Evolutionary conservation across 2,113 vertebrate genomes (phyloP), one percentile per base, ranked within the genome.

Genomic region (Capricornis sumatraensis): DNA sequence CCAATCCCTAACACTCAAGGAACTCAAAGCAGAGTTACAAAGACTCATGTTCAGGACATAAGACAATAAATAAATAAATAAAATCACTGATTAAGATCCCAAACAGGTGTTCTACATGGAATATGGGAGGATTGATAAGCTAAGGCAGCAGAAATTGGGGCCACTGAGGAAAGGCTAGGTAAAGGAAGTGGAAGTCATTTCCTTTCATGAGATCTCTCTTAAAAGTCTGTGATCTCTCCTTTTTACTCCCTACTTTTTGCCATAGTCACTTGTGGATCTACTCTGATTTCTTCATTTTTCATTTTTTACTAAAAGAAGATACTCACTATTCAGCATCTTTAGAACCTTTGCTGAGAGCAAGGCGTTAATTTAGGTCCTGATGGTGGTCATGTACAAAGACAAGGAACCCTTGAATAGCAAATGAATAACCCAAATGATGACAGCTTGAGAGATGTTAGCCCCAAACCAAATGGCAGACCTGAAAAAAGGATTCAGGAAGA

Each of bases 261-360:
- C 25, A 64, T 4, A 89, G 19, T 82, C 45, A 86, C 57, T 96
- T 94, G 25, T 47, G 23, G 55, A 23, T 97, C 40, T 64, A 78
- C 17, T 28, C 52, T 89, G 30, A 79, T 71, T 71, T 89, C 21
- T 43, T 40, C 13, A 74, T 47, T 74, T n/a, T 87, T 83, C 50
- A 45, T 74, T 93, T 96, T 55, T 57, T 74, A 71, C 50, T 93
- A 58, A 90, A 94, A 50, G 82, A 88, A 90, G 90, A 88, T 47
- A 47, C 27, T 92, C 58, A 52, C 33, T 83, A 78, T 14, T 87
- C 57, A 91, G 28, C 58, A 71, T 25, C 47, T 87, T 64, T 67
- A 78, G 45, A 76, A 45, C 15, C 33, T 57, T 45, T 79, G 92
- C 92, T 81, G 55, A 94, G 16, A 87, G 45, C 60, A 84, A 76